Conservation (phyloP, 2,888 invertebrate species). For the Hemistola chrysoprasaria region DNA sequence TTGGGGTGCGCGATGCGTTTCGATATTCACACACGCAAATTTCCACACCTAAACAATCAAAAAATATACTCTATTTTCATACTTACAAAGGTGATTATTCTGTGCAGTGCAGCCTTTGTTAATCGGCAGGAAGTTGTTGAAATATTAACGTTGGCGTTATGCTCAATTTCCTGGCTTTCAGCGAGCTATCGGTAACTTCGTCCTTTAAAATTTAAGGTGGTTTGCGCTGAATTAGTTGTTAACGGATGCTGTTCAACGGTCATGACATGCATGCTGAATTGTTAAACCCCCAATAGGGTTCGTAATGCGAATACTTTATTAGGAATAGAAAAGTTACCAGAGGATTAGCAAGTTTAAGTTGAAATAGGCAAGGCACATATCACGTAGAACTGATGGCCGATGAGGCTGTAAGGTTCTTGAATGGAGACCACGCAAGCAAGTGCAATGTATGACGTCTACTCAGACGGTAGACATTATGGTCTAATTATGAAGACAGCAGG, state of each 20-base stretch:
- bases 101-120: conserved; percentile 37
- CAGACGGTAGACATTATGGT: no score
- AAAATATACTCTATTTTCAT: conserved; percentile 34
- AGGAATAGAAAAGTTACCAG: no score
- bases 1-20: conserved; percentile 63
- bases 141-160: conserved; percentile 76
- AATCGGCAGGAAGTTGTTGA: conserved; percentile 73
- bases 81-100: conserved; percentile 31
- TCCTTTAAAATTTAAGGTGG: conserved; percentile 56
- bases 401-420: no score
- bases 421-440: no score
- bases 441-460: no score
- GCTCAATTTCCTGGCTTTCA: conserved; percentile 79
- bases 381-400: no score
- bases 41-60: conserved; percentile 34
- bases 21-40: conserved; percentile 46
- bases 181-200: conserved; percentile 69
- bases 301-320: no score
- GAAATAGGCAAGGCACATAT: no score
- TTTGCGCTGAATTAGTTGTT: conserved; percentile 43
- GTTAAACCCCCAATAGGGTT: conserved; percentile 4
- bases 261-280: conserved; percentile 10
- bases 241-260: conserved; percentile 18
- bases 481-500: no score
- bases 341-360: no score